Conservation (phyloP, 1,140 invertebrate genomes). For the Procambarus clarkii region DNA sequence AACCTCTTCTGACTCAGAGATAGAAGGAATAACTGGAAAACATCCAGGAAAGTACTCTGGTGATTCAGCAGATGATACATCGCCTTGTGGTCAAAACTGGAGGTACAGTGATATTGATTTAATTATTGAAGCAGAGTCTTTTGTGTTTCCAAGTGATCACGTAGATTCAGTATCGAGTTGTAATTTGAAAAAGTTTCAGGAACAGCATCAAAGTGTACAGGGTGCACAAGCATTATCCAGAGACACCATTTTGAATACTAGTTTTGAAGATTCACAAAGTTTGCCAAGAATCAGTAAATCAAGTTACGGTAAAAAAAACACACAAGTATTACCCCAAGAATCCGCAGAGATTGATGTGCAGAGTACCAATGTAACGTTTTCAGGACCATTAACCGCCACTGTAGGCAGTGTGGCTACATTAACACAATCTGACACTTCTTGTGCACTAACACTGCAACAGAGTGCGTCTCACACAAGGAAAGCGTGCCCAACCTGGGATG, state of each 20-base stretch:
- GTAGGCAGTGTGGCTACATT: constrained; percentile 35
- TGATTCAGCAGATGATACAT: not conserved
- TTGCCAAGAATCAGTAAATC: not conserved
- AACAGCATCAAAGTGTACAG: not conserved
- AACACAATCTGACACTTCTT: constrained; percentile 42
- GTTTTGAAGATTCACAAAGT: not conserved
- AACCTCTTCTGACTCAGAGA: constrained; percentile 46
- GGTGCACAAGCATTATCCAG: not conserved
- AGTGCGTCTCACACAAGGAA: constrained; percentile 19
- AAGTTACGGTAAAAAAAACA: not conserved
- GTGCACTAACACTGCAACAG: constrained; percentile 45
- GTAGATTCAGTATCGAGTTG: too few relatives aligned
- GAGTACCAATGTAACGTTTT: constrained; percentile 23
- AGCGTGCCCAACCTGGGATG: not conserved
- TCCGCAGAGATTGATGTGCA: not conserved
- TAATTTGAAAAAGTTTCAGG: not conserved
- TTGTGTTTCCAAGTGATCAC: not conserved
- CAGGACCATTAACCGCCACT: constrained; percentile 19
- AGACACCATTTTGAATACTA: not conserved
- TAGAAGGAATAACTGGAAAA: constrained; percentile 42
- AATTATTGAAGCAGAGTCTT: constrained; percentile 29
- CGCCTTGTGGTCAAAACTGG: not conserved
- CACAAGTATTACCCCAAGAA: not conserved
- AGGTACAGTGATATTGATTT: constrained; percentile 48
- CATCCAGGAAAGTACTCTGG: not conserved